Conservation (phyloP, 2,113 vertebrate species). For the Hepsetus odoe region DNA sequence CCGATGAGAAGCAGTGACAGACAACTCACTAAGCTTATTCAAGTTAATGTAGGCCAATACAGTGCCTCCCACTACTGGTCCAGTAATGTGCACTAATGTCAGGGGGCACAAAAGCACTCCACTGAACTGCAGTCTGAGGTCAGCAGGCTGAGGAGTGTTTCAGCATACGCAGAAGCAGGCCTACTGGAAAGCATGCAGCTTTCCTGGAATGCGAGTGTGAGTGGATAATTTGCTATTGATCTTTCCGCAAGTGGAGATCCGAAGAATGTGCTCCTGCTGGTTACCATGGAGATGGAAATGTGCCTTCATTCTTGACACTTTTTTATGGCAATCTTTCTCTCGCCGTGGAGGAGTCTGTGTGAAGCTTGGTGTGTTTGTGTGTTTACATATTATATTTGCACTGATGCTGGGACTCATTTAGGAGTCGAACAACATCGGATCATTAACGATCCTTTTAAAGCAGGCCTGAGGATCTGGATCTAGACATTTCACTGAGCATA, state of each 20-base stretch:
- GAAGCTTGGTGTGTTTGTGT: neutral
- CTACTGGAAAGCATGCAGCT: constrained; percentile 17
- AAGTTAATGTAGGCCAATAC: neutral
- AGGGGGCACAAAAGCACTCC: neutral
- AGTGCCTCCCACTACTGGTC: neutral
- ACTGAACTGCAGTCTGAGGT: neutral
- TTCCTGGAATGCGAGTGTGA: constrained; percentile 26
- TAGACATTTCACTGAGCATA: too few species aligned
- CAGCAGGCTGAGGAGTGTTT: neutral
- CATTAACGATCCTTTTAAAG: neutral
- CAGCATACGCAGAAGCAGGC: neutral
- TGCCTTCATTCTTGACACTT: constrained; percentile 32
- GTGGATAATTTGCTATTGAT: constrained; percentile 41
- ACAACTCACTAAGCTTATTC: neutral
- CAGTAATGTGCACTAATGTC: neutral
- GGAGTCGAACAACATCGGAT: neutral
- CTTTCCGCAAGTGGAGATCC: constrained; percentile 22
- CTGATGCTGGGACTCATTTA: neutral
- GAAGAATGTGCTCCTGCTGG: constrained; percentile 14
- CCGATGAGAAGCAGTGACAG: neutral
- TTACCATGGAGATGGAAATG: constrained; percentile 37
- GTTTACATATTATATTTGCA: neutral
- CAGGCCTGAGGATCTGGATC: too few species aligned
- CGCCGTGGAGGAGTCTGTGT: neutral
- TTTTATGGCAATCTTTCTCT: neutral